Conservation (phyloP, 2,888 invertebrate species). For the Anthophora plumipes region DNA sequence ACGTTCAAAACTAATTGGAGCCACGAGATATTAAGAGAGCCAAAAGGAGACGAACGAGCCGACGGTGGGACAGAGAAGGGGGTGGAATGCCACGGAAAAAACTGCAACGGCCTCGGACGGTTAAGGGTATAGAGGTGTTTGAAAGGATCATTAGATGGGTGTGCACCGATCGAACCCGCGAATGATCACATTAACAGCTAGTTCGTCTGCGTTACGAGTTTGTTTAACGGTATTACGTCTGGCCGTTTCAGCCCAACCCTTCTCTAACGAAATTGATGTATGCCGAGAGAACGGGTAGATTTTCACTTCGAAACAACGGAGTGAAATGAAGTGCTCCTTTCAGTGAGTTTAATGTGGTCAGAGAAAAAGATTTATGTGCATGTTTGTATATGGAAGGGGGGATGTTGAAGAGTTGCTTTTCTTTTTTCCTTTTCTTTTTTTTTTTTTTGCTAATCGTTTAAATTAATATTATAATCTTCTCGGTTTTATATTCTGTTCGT, state of each 20-base stretch:
- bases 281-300: slow-evolving; percentile 2
- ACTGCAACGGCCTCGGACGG: slow-evolving; percentile 46
- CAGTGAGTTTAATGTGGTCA: not conserved
- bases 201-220: slow-evolving; percentile 69
- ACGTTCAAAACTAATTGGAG: slow-evolving; percentile 84
- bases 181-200: slow-evolving; percentile 70
- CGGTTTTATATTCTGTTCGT: too few relatives aligned
- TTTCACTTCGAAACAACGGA: not conserved
- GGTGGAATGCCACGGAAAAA: slow-evolving; percentile 54
- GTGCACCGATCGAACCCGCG: slow-evolving; percentile 57
- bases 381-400: too few relatives aligned
- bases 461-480: not conserved
- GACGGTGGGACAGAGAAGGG: slow-evolving; percentile 48
- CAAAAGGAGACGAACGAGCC: slow-evolving; percentile 58
- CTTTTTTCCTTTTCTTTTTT: too few relatives aligned
- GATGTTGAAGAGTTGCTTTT: not conserved
- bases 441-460: too few relatives aligned
- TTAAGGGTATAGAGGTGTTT: slow-evolving; percentile 52
- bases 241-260: slow-evolving; percentile 3
- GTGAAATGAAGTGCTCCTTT: not conserved
- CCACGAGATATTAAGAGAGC: slow-evolving; percentile 81
- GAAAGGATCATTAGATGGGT: slow-evolving; percentile 66
- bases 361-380: not conserved
- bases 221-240: slow-evolving; percentile 70
- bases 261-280: not conserved